Evolutionary conservation across 2,888 invertebrate species (phyloP).

Genomic region (Saturnia japonica): DNA sequence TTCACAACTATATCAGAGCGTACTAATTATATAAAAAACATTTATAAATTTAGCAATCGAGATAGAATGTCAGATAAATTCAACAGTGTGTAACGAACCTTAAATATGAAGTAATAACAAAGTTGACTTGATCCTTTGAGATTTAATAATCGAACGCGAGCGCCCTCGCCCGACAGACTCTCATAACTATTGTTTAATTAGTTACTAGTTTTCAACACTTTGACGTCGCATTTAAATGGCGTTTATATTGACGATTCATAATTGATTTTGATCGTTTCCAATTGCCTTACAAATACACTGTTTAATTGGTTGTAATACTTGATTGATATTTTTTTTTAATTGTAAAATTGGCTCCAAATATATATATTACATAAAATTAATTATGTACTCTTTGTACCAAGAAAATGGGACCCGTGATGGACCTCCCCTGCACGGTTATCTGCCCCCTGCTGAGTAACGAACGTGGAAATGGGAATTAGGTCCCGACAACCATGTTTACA

Average conservation of each 20-base stretch:
- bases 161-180: not conserved
- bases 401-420: too few relatives aligned
- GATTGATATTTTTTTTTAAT: too few relatives aligned
- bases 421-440: too few relatives aligned
- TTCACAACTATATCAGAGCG: not conserved
- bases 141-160: slow-evolving; percentile 18
- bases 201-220: not conserved
- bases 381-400: too few relatives aligned
- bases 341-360: too few relatives aligned
- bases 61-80: slow-evolving; percentile 16
- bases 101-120: slow-evolving; percentile 12
- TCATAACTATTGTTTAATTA: slow-evolving; percentile 9
- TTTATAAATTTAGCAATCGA: not conserved
- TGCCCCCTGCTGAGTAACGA: too few relatives aligned
- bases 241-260: not conserved
- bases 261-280: not conserved
- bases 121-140: slow-evolving; percentile 19
- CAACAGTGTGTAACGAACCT: slow-evolving; percentile 14
- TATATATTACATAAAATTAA: too few relatives aligned
- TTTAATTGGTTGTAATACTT: too few relatives aligned
- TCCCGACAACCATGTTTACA: too few relatives aligned
- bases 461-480: too few relatives aligned
- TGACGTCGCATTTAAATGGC: not conserved
- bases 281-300: not conserved
- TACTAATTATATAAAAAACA: too few relatives aligned